Evolutionary conservation across 2,888 invertebrate genomes (phyloP).

Genomic region (Amblyjoppa fuscipennis): DNA sequence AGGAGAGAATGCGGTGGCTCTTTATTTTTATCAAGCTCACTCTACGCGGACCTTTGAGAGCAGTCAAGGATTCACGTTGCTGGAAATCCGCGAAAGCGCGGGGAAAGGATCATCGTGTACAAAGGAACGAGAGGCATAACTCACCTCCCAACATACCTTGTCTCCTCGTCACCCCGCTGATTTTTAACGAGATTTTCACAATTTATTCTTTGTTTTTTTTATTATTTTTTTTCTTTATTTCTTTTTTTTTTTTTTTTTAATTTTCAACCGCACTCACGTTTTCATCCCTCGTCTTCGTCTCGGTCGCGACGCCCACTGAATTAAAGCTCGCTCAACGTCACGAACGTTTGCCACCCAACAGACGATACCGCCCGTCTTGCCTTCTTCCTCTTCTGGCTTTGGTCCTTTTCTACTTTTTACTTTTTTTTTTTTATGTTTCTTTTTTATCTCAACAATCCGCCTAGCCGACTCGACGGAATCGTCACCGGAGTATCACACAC

Average conservation of each 20-base stretch:
- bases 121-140: conserved; percentile 17
- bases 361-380: neutral
- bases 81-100: conserved; percentile 27
- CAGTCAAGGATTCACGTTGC: conserved; percentile 44
- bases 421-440: neutral
- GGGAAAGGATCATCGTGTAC: conserved; percentile 43
- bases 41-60: conserved; percentile 37
- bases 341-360: neutral
- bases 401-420: neutral
- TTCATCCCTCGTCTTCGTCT: conserved; percentile 40
- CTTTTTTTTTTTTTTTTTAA: too few species aligned
- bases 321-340: conserved; percentile 55
- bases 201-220: conserved; percentile 49
- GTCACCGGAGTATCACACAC: conserved; percentile 23
- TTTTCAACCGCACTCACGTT: conserved; percentile 28
- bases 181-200: conserved; percentile 63
- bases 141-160: conserved; percentile 4
- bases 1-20: neutral
- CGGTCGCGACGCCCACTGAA: conserved; percentile 48
- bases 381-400: conserved; percentile 6
- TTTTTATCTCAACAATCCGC: conserved; percentile 24
- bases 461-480: conserved; percentile 40
- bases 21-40: conserved; percentile 22
- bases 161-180: conserved; percentile 32
- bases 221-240: neutral